Conservation (phyloP, 2,797 vertebrate genomes). For the Spinibarbus caldwelli region DNA sequence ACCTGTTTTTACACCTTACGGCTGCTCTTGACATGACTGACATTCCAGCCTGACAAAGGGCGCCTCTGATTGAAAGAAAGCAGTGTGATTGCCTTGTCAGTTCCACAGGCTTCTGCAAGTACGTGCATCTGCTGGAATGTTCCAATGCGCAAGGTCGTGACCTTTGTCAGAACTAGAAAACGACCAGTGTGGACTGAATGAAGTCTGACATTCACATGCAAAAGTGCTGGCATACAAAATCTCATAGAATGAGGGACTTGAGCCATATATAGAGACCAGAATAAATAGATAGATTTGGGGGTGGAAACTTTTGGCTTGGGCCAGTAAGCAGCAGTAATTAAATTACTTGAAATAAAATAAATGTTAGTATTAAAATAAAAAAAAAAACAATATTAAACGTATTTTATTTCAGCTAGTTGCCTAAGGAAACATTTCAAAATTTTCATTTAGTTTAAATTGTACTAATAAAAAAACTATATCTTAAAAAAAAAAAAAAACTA, state of each 20-base stretch:
- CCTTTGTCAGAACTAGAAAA: conserved; percentile 57
- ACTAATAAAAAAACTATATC: no score
- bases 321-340: not conserved
- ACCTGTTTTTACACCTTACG: conserved; percentile 60
- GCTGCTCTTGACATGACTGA: conserved; percentile 60
- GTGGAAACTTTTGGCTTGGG: not conserved
- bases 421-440: no score
- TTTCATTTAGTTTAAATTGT: not conserved
- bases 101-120: conserved; percentile 53
- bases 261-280: not conserved
- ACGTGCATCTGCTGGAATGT: conserved; percentile 51
- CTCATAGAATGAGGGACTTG: not conserved
- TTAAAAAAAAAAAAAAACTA: no score
- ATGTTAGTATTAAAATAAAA: not conserved
- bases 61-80: conserved; percentile 57
- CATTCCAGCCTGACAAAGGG: conserved; percentile 59
- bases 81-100: conserved; percentile 54
- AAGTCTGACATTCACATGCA: conserved; percentile 34
- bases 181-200: conserved; percentile 37
- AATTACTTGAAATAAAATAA: not conserved
- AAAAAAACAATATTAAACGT: not conserved
- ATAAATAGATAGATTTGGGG: not conserved
- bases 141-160: conserved; percentile 48
- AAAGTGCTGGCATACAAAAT: not conserved
- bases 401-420: no score